Conservation (phyloP, 2,113 vertebrate species). For the Alces alces region DNA sequence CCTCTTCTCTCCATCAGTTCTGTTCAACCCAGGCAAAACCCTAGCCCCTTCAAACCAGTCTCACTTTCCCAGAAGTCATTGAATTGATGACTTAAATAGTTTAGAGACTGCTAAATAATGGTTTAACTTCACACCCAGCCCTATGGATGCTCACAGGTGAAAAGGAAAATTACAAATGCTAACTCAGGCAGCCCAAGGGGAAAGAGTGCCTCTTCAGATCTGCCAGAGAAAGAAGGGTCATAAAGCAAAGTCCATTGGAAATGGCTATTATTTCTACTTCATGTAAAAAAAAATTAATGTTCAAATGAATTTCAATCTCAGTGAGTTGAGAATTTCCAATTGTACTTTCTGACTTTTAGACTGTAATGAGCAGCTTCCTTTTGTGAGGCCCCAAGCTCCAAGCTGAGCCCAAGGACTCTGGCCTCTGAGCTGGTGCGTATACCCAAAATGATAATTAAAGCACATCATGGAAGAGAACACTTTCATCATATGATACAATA, state of each 20-base stretch:
- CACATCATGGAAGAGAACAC: neutral
- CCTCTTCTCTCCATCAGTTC: neutral
- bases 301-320: neutral
- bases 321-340: slow-evolving; percentile 4
- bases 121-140: neutral
- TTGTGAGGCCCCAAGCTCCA: slow-evolving; percentile 3
- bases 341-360: neutral
- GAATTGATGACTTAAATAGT: neutral
- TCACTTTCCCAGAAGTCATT: neutral
- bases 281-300: neutral
- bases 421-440: neutral
- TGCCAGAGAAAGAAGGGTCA: neutral
- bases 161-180: neutral
- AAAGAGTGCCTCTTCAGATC: neutral
- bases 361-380: slow-evolving; percentile 9
- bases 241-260: neutral
- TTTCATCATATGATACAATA: neutral
- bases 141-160: neutral
- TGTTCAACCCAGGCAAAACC: neutral
- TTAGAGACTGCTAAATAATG: neutral
- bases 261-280: neutral
- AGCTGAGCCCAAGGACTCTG: neutral
- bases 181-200: neutral
- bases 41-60: neutral
- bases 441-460: slow-evolving; percentile 29